phyloP scores from a whole-genome alignment of 2,797 vertebrate genomes.

The Poecilia gillii region DNA sequence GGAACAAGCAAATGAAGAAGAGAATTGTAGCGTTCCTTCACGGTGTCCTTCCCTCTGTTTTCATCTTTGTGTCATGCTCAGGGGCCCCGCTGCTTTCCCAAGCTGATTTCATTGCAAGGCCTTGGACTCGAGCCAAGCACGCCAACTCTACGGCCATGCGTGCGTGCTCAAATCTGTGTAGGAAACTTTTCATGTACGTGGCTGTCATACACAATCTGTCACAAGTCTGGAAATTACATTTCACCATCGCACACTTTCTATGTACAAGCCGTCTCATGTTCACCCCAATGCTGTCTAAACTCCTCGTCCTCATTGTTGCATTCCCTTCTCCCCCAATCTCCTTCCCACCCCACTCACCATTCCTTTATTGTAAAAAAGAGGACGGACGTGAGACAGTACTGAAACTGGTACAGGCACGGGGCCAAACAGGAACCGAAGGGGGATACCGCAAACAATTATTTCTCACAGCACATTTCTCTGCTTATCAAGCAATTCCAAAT shows the following conservation, averaged over 20 bases:
- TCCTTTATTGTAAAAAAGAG: constrained; percentile 7
- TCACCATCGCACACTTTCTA: neutral
- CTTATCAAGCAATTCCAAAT: constrained; percentile 72
- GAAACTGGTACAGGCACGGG: constrained; percentile 62
- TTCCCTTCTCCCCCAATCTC: constrained; percentile 26
- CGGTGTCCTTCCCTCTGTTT: constrained; percentile 57
- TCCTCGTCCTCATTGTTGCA: constrained; percentile 16
- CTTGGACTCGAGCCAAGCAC: constrained; percentile 68
- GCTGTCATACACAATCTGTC: constrained; percentile 22
- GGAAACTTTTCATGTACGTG: constrained; percentile 24
- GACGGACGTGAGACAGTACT: constrained; percentile 61
- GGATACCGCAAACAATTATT: constrained; percentile 74
- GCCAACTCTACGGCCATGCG: constrained; percentile 37
- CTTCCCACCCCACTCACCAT: constrained; percentile 16
- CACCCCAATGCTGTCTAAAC: constrained; percentile 4
- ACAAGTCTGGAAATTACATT: constrained; percentile 25
- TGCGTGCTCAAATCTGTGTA: constrained; percentile 13
- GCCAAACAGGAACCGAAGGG: constrained; percentile 69
- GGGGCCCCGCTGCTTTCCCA: constrained; percentile 75
- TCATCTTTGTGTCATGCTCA: constrained; percentile 64
- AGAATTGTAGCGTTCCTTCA: constrained; percentile 71
- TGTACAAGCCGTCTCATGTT: neutral
- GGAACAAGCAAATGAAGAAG: constrained; percentile 70
- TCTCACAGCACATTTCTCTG: constrained; percentile 40
- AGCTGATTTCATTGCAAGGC: constrained; percentile 73